Evolutionary conservation across 2,888 invertebrate genomes (phyloP).

Genomic region (Dexiosoma caninum): DNA sequence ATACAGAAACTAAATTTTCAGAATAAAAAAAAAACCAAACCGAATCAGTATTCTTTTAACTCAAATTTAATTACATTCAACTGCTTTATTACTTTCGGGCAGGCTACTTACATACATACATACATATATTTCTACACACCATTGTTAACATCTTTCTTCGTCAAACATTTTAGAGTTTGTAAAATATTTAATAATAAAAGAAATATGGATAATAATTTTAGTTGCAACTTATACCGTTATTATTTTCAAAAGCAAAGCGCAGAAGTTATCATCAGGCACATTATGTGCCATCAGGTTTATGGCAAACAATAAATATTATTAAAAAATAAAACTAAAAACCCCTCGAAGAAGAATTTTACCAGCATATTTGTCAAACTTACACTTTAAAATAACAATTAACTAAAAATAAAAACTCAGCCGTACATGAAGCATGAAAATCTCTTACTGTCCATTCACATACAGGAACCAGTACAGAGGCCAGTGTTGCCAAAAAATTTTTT

Average conservation of each 20-base stretch:
- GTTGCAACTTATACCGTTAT: conserved; percentile 27
- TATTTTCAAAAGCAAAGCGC: neutral
- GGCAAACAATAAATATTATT: conserved; percentile 60
- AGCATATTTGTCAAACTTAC: conserved; percentile 63
- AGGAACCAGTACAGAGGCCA: neutral
- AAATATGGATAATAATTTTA: conserved; percentile 17
- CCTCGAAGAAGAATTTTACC: conserved; percentile 34
- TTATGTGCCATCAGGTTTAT: conserved; percentile 58
- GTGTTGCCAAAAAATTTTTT: no score
- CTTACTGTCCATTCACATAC: neutral
- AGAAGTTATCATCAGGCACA: conserved; percentile 53
- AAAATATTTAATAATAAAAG: neutral
- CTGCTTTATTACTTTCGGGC: no score
- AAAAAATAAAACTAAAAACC: conserved; percentile 11
- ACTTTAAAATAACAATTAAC: conserved; percentile 64
- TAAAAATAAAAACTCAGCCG: conserved; percentile 27
- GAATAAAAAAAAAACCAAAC: no score
- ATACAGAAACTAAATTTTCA: no score
- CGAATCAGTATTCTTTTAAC: no score
- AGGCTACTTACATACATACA: no score
- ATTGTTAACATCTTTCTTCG: neutral
- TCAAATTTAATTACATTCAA: no score
- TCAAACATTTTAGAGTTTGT: neutral
- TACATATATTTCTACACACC: no score
- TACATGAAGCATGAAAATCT: neutral